Conservation (phyloP, 2,888 invertebrate genomes). For the Aleiodes alternator region DNA sequence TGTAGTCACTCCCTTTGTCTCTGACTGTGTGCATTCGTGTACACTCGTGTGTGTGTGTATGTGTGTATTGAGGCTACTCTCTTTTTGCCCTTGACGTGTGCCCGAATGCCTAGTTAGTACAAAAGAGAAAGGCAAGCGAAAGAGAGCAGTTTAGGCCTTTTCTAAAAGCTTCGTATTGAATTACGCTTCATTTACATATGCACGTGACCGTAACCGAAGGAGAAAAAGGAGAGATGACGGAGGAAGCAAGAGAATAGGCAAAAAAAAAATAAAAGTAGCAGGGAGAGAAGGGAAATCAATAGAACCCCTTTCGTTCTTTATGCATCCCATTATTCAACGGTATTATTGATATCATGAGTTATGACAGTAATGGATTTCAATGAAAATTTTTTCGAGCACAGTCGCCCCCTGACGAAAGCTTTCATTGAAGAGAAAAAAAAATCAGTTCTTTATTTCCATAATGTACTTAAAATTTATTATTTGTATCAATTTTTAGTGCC, state of each 20-base stretch:
- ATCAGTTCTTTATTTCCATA: slow-evolving; percentile 4
- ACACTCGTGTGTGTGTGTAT: background rate
- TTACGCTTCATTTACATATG: slow-evolving; percentile 50
- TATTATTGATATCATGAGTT: slow-evolving; percentile 34
- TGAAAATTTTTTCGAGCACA: slow-evolving; percentile 3
- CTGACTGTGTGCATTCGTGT: too few species aligned
- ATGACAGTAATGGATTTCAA: slow-evolving; percentile 26
- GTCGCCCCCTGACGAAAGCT: background rate
- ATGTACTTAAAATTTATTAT: slow-evolving; percentile 11
- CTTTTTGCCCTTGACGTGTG: slow-evolving; percentile 9
- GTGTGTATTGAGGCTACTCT: background rate
- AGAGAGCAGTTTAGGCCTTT: slow-evolving; percentile 29
- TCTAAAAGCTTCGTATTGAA: slow-evolving; percentile 56
- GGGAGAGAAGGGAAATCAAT: slow-evolving; percentile 37
- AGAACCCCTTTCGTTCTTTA: slow-evolving; percentile 27
- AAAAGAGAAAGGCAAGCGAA: slow-evolving; percentile 17
- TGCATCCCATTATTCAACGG: slow-evolving; percentile 34
- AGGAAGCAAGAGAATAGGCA: slow-evolving; percentile 18
- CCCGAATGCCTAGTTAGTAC: background rate
- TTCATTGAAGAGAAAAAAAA: background rate
- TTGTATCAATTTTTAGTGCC: slow-evolving; percentile 31
- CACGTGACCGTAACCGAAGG: slow-evolving; percentile 43
- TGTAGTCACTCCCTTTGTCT: too few species aligned
- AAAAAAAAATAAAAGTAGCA: slow-evolving; percentile 28
- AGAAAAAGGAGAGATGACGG: slow-evolving; percentile 1